Percentiles rank a stretch among this genome's conserved stretches.
Conservation (phyloP, 23 tunicate species). For the Diplosoma virens region DNA sequence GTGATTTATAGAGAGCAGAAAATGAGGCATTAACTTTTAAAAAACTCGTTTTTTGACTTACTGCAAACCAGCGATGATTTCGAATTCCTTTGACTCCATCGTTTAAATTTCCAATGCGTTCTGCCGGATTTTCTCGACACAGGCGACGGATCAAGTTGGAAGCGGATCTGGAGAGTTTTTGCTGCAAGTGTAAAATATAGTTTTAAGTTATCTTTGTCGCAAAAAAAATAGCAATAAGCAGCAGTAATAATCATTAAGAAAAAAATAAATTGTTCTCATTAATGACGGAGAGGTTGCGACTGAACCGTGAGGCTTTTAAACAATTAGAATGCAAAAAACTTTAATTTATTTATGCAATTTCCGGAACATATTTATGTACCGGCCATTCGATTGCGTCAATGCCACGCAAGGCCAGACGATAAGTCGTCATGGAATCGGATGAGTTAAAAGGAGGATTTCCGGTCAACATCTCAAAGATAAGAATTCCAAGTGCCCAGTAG, state of each 20-base stretch:
- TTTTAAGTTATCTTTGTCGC: neutral
- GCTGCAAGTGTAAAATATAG: constrained; percentile 18
- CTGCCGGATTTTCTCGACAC: constrained; percentile 64
- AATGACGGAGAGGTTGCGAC: too few species aligned
- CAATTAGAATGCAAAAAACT: too few species aligned
- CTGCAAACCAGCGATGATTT: constrained; percentile 85
- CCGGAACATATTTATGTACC: too few species aligned
- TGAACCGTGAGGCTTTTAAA: too few species aligned
- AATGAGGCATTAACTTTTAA: too few species aligned
- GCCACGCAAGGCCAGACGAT: constrained; percentile 52
- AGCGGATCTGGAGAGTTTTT: constrained; percentile 21
- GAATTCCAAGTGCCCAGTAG: constrained; percentile 90
- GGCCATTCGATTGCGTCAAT: constrained; percentile 78
- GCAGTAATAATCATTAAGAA: too few species aligned
- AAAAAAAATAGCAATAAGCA: too few species aligned
- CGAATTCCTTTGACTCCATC: constrained; percentile 63
- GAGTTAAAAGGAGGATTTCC: constrained; percentile 90
- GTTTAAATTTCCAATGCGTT: constrained; percentile 65
- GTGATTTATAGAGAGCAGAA: too few species aligned
- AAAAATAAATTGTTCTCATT: too few species aligned
- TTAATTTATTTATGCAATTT: too few species aligned
- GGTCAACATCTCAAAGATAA: constrained; percentile 77
- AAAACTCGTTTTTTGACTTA: too few species aligned
- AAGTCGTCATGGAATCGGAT: constrained; percentile 46
- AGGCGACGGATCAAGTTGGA: constrained; percentile 50